These are phyloP conservation scores for Trachemys scripta DNA, from an alignment of 2,113 vertebrate genomes.

Conservation along the genomic window DNA sequence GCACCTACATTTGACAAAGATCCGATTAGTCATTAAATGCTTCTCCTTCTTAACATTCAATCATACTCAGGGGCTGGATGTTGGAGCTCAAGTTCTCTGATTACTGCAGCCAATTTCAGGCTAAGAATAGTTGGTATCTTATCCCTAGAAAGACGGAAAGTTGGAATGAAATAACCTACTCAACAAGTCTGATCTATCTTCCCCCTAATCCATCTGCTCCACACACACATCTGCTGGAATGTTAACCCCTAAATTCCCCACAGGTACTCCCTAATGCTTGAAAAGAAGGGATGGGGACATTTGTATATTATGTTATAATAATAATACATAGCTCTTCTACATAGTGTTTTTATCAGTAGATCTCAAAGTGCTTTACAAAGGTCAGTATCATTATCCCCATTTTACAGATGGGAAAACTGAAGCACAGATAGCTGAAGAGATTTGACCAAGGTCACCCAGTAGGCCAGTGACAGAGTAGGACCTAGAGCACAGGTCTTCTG, in stretches of 20 bases:
- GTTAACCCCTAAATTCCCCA: slow-evolving; percentile 36
- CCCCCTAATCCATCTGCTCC: slow-evolving; percentile 50
- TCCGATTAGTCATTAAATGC: neutral
- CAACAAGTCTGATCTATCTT: slow-evolving; percentile 60
- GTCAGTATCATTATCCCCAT: slow-evolving; percentile 53
- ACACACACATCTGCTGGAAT: slow-evolving; percentile 4
- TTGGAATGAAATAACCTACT: slow-evolving; percentile 10
- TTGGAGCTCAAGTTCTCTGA: neutral
- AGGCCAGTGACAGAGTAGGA: slow-evolving; percentile 38
- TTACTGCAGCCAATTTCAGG: slow-evolving; percentile 6
- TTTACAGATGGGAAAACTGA: slow-evolving; percentile 48
- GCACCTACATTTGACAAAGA: neutral
- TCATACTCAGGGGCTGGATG: neutral
- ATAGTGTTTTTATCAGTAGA: slow-evolving; percentile 29
- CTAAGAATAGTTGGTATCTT: slow-evolving; percentile 31
- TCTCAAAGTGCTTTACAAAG: slow-evolving; percentile 44
- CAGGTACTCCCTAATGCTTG: slow-evolving; percentile 22
- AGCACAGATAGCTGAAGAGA: slow-evolving; percentile 32
- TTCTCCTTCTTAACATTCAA: neutral
- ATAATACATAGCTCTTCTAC: slow-evolving; percentile 26
- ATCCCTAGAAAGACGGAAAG: neutral
- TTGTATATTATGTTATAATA: slow-evolving; percentile 56
- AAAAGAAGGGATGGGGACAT: slow-evolving; percentile 17
- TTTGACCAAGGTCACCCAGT: slow-evolving; percentile 4
- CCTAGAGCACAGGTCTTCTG: slow-evolving; percentile 33